Evolutionary conservation across 2,113 vertebrate genomes (phyloP), one percentile per base, ranked within the genome.

Genomic region (Pongo pygmaeus): DNA sequence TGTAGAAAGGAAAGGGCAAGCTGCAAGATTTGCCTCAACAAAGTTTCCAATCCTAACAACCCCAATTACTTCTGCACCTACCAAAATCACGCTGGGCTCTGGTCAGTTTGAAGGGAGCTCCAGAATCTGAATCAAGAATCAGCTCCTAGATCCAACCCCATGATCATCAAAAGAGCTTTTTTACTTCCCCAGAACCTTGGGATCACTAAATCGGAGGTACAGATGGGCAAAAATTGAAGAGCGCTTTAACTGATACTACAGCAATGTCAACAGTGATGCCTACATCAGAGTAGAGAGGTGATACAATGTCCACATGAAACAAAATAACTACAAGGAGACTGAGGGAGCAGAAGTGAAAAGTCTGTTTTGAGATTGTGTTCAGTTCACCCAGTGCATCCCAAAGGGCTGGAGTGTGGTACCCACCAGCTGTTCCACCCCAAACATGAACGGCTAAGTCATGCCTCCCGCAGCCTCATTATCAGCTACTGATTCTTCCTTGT

Each of bases 401-500:
- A 17, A 43, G 64, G 74, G 16, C 4, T 6, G 13, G 32, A 35
- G 40, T 3, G 6, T 46, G 35, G 38, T 8, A 74, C 1, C 74
- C 20, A 25, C 9, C 67, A 89, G 79, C n/a, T 72, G 72, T 12
- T 23, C 46, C 74, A 35, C 20, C 32, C 16, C 20, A 11, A 91
- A 46, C 46, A 25, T 2, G 16, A 40, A 43, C 57, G 64, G 10
- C 0, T 38, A 11, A 43, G 16, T n/a, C 23, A 55, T 2, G 8
- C 22, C 46, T 70, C 12, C 25, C 2, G 22, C 50, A 57, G 10
- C 16, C 10, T 84, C 25, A 59, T 57, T 18, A 38, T 2, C 25
- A 57, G 57, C 43, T 38, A 20, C 13, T 38, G 59, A 67, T 48
- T 79, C 38, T 17, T 89, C 64, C 84, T 85, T 55, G 10, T 84